Evolutionary conservation across 1,140 invertebrate species (phyloP).

Genomic region (roundworm (Caenorhabditis elegans)): DNA sequence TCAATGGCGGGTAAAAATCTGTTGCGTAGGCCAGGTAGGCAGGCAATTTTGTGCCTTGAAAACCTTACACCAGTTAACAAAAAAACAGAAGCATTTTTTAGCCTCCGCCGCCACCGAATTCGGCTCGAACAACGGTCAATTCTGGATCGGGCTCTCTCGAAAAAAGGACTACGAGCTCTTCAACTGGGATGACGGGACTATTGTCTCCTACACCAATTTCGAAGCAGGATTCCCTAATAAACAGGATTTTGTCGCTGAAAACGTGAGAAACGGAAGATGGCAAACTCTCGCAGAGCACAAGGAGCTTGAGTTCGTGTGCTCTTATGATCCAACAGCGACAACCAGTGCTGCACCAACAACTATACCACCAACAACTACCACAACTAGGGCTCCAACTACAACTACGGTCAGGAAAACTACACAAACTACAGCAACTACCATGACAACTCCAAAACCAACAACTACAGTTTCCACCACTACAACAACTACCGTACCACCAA

Average conservation of each 20-base stretch:
- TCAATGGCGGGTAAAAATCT: too few species aligned
- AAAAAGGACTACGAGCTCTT: background rate
- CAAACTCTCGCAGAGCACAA: background rate
- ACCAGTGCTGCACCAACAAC: background rate
- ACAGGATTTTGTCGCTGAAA: background rate
- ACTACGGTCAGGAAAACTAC: background rate
- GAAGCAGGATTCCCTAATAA: slow-evolving; percentile 13
- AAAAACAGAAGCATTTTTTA: background rate
- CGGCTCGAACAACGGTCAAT: background rate
- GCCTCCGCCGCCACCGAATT: background rate
- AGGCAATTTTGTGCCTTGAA: too few species aligned
- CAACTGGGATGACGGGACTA: background rate
- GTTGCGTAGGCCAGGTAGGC: too few species aligned
- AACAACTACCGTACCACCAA: background rate
- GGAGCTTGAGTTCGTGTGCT: background rate
- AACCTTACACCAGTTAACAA: too few species aligned
- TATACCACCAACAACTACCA: background rate
- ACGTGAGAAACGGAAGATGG: slow-evolving; percentile 14
- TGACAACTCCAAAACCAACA: background rate
- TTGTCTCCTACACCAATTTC: background rate
- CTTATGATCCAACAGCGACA: background rate
- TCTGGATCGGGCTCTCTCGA: background rate
- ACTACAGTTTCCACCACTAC: background rate
- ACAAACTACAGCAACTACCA: background rate
- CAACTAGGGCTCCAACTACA: background rate